A percentile compares a stretch with the other conserved stretches of the same genome.
Evolutionary conservation across 2,797 vertebrate genomes (phyloP).

Genomic region (Pseudochaenichthys georgianus): DNA sequence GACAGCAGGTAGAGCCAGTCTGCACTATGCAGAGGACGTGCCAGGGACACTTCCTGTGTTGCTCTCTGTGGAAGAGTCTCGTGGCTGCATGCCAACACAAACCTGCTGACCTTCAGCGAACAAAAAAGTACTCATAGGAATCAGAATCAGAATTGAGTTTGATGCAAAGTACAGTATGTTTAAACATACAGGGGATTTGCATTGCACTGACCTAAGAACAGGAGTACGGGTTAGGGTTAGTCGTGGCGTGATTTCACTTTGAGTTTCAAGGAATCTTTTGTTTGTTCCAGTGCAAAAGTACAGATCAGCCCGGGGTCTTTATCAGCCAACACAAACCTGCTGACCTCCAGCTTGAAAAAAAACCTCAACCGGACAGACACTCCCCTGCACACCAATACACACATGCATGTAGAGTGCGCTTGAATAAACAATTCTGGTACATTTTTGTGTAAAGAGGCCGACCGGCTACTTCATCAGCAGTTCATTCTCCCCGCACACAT

Average conservation of each 20-base stretch:
- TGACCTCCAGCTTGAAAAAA: constrained; percentile 60
- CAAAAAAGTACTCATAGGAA: constrained; percentile 4
- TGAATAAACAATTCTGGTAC: not conserved
- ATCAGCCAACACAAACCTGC: constrained; percentile 74
- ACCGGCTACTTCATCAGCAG: constrained; percentile 48
- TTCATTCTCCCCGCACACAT: constrained; percentile 53
- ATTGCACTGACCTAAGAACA: too few relatives aligned
- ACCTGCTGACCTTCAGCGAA: constrained; percentile 71
- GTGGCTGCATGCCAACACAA: constrained; percentile 73
- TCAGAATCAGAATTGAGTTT: too few relatives aligned
- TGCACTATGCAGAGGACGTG: constrained; percentile 58
- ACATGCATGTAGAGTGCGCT: constrained; percentile 12
- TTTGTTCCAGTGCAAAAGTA: too few relatives aligned
- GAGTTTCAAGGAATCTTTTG: too few relatives aligned
- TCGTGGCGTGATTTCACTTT: too few relatives aligned
- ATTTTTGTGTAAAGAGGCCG: constrained; percentile 28
- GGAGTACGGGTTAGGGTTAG: too few relatives aligned
- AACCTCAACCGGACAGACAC: constrained; percentile 40
- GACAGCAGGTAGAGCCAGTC: constrained; percentile 64
- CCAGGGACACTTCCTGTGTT: constrained; percentile 80
- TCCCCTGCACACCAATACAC: constrained; percentile 44
- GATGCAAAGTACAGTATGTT: too few relatives aligned
- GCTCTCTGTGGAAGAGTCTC: constrained; percentile 71
- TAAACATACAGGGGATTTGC: too few relatives aligned
- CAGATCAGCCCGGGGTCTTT: too few relatives aligned